Conservation (phyloP, 2,113 vertebrate species). For the Barnardius zonarius region DNA sequence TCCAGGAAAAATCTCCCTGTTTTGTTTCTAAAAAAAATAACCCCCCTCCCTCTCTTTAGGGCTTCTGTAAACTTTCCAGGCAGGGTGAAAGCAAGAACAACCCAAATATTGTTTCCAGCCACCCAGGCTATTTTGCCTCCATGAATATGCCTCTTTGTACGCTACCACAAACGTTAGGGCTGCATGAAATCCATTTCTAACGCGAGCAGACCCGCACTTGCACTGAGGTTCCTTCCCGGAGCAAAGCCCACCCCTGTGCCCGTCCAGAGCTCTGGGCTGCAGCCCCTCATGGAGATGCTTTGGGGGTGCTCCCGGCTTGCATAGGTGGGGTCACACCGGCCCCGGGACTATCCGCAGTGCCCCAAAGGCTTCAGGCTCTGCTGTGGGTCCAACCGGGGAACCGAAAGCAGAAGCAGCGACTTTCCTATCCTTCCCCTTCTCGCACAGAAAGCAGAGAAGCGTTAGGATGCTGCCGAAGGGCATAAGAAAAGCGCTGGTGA, state of each 20-base stretch:
- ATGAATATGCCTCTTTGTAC: constrained; percentile 81
- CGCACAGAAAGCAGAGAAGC: neutral
- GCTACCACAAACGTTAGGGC: constrained; percentile 78
- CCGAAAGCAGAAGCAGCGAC: neutral
- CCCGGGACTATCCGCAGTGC: neutral
- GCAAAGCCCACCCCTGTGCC: neutral
- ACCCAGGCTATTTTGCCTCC: constrained; percentile 40
- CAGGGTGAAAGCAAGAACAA: constrained; percentile 61
- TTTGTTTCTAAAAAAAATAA: neutral
- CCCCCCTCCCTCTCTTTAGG: neutral
- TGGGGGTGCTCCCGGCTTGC: neutral
- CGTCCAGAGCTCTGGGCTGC: neutral
- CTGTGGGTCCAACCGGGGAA: neutral
- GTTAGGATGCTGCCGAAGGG: neutral
- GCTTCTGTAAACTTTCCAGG: constrained; percentile 58
- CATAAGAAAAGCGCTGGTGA: neutral
- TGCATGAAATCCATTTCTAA: constrained; percentile 76
- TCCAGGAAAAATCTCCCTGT: neutral
- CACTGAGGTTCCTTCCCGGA: neutral
- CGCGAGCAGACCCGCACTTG: constrained; percentile 63
- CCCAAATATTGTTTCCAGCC: constrained; percentile 74
- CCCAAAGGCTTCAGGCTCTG: neutral
- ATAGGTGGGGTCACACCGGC: accelerated
- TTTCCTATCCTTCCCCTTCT: neutral
- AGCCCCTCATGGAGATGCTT: neutral